phyloP scores from a whole-genome alignment of 2,113 vertebrate genomes.

The Egretta garzetta region DNA sequence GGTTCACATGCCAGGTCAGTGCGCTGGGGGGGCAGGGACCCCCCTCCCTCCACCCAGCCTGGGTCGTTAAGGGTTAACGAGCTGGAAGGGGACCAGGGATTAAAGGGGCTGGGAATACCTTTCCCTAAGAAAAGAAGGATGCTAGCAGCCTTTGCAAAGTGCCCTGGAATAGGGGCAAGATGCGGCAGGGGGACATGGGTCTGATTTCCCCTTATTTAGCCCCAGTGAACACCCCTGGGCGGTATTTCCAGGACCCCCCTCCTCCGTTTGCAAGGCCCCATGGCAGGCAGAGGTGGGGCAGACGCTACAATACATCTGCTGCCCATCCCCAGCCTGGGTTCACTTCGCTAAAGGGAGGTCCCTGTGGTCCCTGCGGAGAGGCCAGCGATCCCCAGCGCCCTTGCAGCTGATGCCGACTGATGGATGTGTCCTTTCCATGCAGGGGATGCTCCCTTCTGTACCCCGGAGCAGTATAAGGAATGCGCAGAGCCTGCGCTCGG shows the following conservation, averaged over 20 bases:
- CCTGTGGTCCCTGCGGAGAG: fast-evolving
- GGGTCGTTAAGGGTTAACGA: background rate
- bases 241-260: background rate
- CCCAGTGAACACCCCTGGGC: background rate
- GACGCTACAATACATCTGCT: background rate
- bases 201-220: background rate
- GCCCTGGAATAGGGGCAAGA: background rate
- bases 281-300: background rate
- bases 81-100: background rate
- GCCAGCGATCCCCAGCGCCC: background rate
- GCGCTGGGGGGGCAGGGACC: fast-evolving
- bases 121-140: background rate
- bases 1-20: conserved; percentile 97
- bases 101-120: background rate
- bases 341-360: background rate
- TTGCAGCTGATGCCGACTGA: background rate
- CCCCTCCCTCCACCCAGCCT: background rate
- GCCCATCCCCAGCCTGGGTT: background rate
- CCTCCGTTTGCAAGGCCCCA: fast-evolving
- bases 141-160: background rate
- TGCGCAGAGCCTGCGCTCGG: conserved; percentile 95
- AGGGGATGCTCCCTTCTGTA: conserved; percentile 97
- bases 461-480: conserved; percentile 98
- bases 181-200: background rate
- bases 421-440: conserved; percentile 27